Evolutionary conservation across 2,797 vertebrate genomes (phyloP), one percentile per base, ranked within the genome.

Genomic region (Manis crassicaudata): DNA sequence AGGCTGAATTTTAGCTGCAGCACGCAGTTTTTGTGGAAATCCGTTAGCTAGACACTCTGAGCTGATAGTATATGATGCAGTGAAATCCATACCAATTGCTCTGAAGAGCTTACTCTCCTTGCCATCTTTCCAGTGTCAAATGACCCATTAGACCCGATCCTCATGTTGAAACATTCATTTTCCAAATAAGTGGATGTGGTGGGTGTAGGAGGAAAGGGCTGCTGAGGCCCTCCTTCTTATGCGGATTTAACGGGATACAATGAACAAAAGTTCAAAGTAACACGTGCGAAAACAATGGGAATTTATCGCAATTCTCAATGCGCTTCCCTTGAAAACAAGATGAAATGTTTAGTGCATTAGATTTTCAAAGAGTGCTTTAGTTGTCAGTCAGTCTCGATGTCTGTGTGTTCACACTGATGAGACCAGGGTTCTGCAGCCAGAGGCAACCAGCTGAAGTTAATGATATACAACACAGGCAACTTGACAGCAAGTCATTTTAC

Each of bases 151-250:
- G 67, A 70, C 70, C 14, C 12, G 52, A 60, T 67, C 72, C 63
- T 97, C 76, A 68, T 90, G 67, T 0, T 84, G 81, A 94, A 81
- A 88, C 62, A 92, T 58, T 85, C 67, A 40, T 93, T 93, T 70
- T 93, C 62, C 77, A 80, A 76, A 60, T 96, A 94, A 95, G 88
- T 96, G 93, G 56, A 81, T 35, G 43, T 63, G 50, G 87, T 94
- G 35, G 43, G 35, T 35, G 3, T 63, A 17, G 54, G 63, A 62
- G 67, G 54, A 43, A 32, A 85, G 72, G 80, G 77, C 43, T 80
- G 9, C 25, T 0, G 18, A 84, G 72, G 23, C n/a, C n/a, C 43
- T 83, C 50, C 35, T 72, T 82, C 46, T 73, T 32, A 67, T n/a
- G 77, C 62, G 58, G 43, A 68, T 52, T 73, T 73, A 88, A 88